A percentile compares a stretch with the other conserved stretches of the same genome.
Conservation (phyloP, 2,113 vertebrate genomes). For the Chrysochloris asiatica region DNA sequence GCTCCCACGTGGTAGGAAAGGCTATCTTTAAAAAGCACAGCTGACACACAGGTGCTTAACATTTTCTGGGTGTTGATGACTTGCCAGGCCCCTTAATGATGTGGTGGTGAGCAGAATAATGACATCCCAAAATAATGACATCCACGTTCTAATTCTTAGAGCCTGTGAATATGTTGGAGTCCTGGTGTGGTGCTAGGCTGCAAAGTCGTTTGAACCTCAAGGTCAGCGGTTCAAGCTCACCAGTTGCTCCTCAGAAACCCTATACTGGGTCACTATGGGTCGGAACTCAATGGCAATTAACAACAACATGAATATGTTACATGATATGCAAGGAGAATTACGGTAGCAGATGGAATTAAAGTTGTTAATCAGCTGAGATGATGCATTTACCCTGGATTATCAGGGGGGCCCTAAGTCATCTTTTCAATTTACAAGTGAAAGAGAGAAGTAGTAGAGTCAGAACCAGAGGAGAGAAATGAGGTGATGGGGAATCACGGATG, state of each 20-base stretch:
- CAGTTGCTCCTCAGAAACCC: no score
- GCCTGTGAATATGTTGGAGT: neutral
- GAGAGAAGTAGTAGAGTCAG: neutral
- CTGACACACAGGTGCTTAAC: neutral
- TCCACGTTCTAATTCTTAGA: neutral
- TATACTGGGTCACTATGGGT: no score
- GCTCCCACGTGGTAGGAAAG: no score
- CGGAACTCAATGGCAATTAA: no score
- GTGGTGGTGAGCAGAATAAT: neutral
- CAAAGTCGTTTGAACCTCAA: no score
- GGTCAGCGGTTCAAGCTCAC: no score
- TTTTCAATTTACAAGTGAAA: neutral
- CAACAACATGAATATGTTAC: neutral
- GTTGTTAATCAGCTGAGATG: neutral
- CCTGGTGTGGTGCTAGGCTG: no score
- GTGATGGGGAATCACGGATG: neutral
- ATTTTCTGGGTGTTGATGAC: neutral
- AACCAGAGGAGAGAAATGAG: neutral
- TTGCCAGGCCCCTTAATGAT: neutral
- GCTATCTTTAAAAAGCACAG: slow-evolving; percentile 2
- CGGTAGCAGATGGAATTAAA: neutral
- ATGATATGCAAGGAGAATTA: neutral
- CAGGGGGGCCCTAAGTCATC: neutral
- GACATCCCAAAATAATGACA: neutral
- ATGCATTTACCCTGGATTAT: neutral